These are phyloP conservation scores for Palythoa heliodiscus DNA, from an alignment of 92 coral and sea anemone species.

Conservation along the genomic window DNA sequence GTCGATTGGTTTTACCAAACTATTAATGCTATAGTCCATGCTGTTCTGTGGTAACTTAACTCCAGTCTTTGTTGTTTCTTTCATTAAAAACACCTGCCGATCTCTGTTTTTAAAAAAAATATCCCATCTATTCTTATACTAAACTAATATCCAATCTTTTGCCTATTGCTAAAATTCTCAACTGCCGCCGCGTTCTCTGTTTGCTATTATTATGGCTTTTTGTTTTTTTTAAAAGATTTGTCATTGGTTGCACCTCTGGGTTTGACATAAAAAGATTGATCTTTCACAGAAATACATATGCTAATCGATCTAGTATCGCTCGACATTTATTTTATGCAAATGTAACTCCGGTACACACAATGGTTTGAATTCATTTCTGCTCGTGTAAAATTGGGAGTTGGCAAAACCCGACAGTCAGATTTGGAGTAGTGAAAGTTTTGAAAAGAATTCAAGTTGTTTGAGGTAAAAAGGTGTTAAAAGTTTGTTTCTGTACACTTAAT, in stretches of 20 bases:
- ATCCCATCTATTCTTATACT: neutral
- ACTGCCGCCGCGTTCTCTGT: neutral
- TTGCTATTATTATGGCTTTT: neutral
- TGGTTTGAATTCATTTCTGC: slow-evolving; percentile 32
- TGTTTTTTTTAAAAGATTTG: slow-evolving; percentile 37
- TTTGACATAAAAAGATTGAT: slow-evolving; percentile 40
- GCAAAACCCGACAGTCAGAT: neutral
- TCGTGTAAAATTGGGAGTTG: slow-evolving; percentile 28
- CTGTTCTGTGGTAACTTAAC: neutral
- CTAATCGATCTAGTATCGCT: slow-evolving; percentile 4
- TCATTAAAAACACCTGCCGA: slow-evolving; percentile 17
- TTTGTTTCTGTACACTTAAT: neutral
- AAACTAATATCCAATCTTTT: neutral
- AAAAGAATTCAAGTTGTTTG: neutral
- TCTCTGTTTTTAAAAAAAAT: neutral
- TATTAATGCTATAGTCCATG: slow-evolving; percentile 5
- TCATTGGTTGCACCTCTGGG: slow-evolving; percentile 11
- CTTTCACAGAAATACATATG: slow-evolving; percentile 36
- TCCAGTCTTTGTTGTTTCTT: neutral
- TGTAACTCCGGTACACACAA: slow-evolving; percentile 9
- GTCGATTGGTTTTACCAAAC: slow-evolving; percentile 12
- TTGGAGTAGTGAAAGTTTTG: neutral
- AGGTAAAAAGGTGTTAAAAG: neutral
- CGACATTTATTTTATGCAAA: slow-evolving; percentile 40
- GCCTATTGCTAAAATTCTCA: neutral